These are phyloP conservation scores for Palythoa grandis DNA, from an alignment of 92 coral and sea anemone genomes.

Conservation along the genomic window DNA sequence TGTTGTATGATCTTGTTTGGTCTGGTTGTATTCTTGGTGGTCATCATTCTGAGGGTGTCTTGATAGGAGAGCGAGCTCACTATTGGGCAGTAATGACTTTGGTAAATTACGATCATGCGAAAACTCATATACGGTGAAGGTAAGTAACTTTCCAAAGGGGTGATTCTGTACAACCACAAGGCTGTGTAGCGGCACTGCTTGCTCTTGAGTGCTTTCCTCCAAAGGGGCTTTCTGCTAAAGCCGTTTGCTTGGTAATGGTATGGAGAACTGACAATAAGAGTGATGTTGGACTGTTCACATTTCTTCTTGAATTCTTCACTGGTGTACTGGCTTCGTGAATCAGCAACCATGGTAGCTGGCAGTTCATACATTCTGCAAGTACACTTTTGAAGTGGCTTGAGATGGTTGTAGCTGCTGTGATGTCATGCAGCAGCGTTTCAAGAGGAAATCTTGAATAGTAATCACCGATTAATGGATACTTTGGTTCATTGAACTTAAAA, in stretches of 20 bases:
- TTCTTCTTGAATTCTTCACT: conserved; percentile 44
- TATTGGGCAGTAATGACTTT: conserved; percentile 21
- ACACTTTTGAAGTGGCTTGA: conserved; percentile 17
- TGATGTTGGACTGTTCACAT: conserved; percentile 57
- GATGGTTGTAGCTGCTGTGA: conserved; percentile 49
- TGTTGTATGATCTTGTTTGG: conserved; percentile 41
- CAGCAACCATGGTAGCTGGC: conserved; percentile 27
- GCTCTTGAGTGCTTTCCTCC: conserved; percentile 54
- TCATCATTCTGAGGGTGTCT: background rate
- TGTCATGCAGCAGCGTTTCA: conserved; percentile 49
- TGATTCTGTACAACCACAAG: conserved; percentile 60
- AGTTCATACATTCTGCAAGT: conserved; percentile 53
- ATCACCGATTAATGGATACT: conserved; percentile 36
- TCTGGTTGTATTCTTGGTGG: conserved; percentile 21
- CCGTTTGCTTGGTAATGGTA: conserved; percentile 63
- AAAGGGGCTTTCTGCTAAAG: conserved; percentile 41
- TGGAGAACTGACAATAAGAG: conserved; percentile 53
- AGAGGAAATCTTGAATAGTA: conserved; percentile 68
- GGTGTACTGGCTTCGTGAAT: conserved; percentile 56
- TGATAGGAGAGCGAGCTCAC: background rate
- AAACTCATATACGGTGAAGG: background rate
- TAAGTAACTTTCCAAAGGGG: conserved; percentile 2
- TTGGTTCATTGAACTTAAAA: background rate
- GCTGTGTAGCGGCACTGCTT: conserved; percentile 66
- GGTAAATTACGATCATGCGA: conserved; percentile 48